Conservation (phyloP, 2,797 vertebrate genomes). For the Picus viridis region DNA sequence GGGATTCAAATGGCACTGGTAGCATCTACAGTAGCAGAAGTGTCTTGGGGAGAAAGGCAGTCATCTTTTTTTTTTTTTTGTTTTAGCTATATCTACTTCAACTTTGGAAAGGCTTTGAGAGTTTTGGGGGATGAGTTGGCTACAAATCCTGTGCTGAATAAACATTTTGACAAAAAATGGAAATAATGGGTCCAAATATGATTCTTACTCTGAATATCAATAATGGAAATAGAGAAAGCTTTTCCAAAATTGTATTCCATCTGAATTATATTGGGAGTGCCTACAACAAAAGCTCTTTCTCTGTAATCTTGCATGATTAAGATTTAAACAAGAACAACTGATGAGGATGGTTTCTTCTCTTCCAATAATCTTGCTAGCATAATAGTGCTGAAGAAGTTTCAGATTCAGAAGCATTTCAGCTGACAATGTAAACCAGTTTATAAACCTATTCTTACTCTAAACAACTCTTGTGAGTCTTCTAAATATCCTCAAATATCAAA, state of each 20-base stretch:
- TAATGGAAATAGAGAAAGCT: slow-evolving; percentile 56
- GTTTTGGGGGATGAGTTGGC: not conserved
- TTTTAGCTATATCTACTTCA: not conserved
- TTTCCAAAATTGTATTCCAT: slow-evolving; percentile 45
- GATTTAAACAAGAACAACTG: slow-evolving; percentile 59
- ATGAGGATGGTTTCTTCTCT: slow-evolving; percentile 46
- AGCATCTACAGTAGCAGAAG: not conserved
- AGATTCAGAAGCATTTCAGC: slow-evolving; percentile 2
- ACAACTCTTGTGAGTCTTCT: not conserved
- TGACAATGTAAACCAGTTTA: not conserved
- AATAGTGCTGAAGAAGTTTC: not conserved
- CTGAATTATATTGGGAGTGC: slow-evolving; percentile 46
- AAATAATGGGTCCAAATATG: slow-evolving; percentile 63
- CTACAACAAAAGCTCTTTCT: slow-evolving; percentile 41
- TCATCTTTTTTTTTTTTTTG: not conserved
- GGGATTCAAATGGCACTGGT: not conserved
- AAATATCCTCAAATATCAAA: not conserved
- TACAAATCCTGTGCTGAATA: not conserved
- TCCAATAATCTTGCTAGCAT: not conserved
- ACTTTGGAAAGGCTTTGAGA: not conserved
- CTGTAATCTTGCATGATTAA: slow-evolving; percentile 58
- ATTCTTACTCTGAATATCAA: slow-evolving; percentile 13
- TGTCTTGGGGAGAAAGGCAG: not conserved
- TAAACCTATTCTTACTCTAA: slow-evolving; percentile 13
- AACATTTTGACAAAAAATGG: slow-evolving; percentile 31